Evolutionary conservation across 2,113 vertebrate genomes (phyloP).

Genomic region (Oenanthe melanoleuca): DNA sequence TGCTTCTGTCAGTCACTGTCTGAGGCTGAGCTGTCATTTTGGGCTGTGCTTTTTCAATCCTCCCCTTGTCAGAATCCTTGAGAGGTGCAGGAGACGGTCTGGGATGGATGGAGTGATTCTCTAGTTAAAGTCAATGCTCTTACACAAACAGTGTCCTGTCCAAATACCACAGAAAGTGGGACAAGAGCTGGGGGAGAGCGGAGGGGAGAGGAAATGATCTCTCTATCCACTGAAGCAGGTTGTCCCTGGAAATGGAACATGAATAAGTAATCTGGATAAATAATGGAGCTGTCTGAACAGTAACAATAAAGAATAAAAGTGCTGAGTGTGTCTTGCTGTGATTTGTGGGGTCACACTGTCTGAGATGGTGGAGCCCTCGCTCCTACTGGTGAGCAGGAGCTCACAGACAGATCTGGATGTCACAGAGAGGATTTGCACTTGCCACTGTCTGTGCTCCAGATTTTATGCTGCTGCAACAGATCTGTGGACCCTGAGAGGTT

Average conservation of each 20-base stretch:
- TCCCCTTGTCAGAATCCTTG: background rate
- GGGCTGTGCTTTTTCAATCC: background rate
- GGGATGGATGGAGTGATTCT: background rate
- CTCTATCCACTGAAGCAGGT: background rate
- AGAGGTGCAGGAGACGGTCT: background rate
- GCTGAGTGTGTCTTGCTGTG: slow-evolving; percentile 52
- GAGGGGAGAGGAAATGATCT: background rate
- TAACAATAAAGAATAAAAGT: slow-evolving; percentile 65
- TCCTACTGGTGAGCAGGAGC: slow-evolving; percentile 5
- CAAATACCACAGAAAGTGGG: background rate
- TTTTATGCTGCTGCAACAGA: fast-evolving
- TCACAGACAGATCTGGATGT: fast-evolving
- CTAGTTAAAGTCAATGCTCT: background rate
- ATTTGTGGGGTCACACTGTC: slow-evolving; percentile 50
- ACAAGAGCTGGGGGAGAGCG: background rate
- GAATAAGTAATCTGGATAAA: slow-evolving; percentile 66
- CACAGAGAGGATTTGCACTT: background rate
- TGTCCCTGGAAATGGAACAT: slow-evolving; percentile 48
- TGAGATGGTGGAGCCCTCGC: background rate
- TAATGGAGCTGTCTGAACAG: slow-evolving; percentile 68
- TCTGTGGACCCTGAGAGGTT: background rate
- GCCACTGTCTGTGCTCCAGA: background rate
- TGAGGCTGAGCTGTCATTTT: background rate
- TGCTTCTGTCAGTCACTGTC: background rate
- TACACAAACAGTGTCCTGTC: fast-evolving